These are phyloP conservation scores for Parambassis ranga DNA, from an alignment of 2,797 vertebrate species.

Conservation along the genomic window DNA sequence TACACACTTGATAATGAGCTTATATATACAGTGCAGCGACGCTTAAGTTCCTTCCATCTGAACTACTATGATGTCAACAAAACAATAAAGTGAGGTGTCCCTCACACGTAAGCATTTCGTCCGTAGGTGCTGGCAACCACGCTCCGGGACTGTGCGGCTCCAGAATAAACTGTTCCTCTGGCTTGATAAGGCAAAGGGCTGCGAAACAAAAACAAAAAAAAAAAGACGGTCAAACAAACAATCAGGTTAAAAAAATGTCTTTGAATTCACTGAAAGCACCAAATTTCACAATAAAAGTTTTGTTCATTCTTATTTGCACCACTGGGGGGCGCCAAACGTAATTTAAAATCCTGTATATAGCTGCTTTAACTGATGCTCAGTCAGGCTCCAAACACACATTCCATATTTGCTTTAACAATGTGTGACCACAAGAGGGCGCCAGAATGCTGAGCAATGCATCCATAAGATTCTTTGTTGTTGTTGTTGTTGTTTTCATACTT, in stretches of 20 bases:
- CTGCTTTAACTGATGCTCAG: neutral
- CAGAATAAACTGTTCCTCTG: slow-evolving; percentile 77
- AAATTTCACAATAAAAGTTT: neutral
- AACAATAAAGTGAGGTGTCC: neutral
- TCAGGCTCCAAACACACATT: too few relatives aligned
- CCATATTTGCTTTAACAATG: too few relatives aligned
- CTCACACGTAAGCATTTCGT: slow-evolving; percentile 82
- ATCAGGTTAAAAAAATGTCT: neutral
- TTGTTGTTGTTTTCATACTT: too few relatives aligned
- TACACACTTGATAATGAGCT: neutral
- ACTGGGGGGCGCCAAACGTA: neutral
- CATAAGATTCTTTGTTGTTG: too few relatives aligned
- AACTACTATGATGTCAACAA: too few relatives aligned
- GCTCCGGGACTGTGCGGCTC: slow-evolving; percentile 61
- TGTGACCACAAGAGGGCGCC: neutral
- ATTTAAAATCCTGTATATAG: neutral
- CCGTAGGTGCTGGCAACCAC: slow-evolving; percentile 76
- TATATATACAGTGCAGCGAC: slow-evolving; percentile 29
- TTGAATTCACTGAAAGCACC: neutral
- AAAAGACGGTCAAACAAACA: neutral
- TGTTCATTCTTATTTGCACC: neutral
- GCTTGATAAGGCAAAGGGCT: slow-evolving; percentile 65
- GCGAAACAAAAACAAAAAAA: too few relatives aligned
- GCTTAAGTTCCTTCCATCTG: neutral
- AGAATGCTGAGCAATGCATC: too few relatives aligned